Base-by-base conservation (phyloP, 2,888 invertebrate species). In the Dichetophora obliterata region DNA sequence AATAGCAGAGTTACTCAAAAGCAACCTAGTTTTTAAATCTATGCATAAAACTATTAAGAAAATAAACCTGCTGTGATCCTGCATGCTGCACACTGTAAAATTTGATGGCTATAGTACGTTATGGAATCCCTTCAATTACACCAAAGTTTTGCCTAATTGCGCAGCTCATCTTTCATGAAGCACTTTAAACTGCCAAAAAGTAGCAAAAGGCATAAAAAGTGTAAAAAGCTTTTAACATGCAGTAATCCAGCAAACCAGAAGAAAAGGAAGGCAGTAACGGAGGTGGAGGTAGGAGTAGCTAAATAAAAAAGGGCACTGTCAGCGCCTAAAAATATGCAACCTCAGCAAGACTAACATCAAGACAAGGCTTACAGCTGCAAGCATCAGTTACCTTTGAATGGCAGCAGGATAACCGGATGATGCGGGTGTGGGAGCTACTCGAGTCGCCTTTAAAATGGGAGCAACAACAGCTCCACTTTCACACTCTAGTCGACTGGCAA, bases 311-410 rank as follows among this genome's bases (percentile, higher is more conserved):
- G n/a, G n/a, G 27, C 16, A 24, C 50, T 68, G 52, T 52, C 68
- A 48, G 11, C 27, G 48, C 69, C 68, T 69, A 54, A 69, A 69
- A 69, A 19, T 69, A 69, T 69, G 69, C 69, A 69, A 69, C 27
- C n/a, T 52, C 54, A 31, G 50, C 48, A 27, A 22, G 19, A 6
- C 37, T 31, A 63, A 16, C 16, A 63, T n/a, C 63, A 31, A 31
- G 27, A 63, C 27, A n/a, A 19, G 24, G 27, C 54, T 2, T 22
- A 54, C n/a, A 19, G 19, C n/a, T 22, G 22, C 19, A 54, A 22
- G 8, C 54, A 54, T 54, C n/a, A 22, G 14, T 27, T 24, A 27
- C n/a, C 57, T 59, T 22, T 19, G 57, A 22, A 22, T 14, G 57
- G 57, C 57, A 24, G 9, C 8, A 27, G 22, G 57, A 24, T 24